Evolutionary conservation across 2,113 vertebrate species (phyloP).

Genomic region (Pteruthius melanotis): DNA sequence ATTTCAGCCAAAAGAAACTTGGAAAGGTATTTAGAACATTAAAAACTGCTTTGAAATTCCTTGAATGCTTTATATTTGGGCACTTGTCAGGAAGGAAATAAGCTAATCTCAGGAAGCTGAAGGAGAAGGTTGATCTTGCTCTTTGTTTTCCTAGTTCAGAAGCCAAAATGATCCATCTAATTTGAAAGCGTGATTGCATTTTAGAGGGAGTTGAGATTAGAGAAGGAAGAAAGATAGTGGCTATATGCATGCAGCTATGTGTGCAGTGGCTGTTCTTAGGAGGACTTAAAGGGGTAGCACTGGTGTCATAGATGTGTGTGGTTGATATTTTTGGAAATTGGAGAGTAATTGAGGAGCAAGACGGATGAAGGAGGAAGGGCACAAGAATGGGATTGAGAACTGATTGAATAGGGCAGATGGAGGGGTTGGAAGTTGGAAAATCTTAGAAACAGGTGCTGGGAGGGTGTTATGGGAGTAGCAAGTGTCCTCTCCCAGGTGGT

Average conservation of each 20-base stretch:
- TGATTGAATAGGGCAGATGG: not conserved
- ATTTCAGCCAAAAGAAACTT: not conserved
- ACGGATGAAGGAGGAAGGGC: not conserved
- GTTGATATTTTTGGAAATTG: not conserved
- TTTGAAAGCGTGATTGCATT: not conserved
- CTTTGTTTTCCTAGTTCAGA: not conserved
- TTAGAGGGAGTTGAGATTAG: not conserved
- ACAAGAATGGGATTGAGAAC: not conserved
- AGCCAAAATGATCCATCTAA: not conserved
- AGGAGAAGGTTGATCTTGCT: not conserved
- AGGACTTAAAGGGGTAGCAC: not conserved
- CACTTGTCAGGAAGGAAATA: not conserved
- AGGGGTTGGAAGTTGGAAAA: not conserved
- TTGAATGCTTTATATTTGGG: not conserved
- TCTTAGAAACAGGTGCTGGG: not conserved
- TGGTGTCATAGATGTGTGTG: not conserved
- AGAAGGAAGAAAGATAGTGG: not conserved
- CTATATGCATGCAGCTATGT: not conserved
- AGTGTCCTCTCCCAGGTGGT: not conserved
- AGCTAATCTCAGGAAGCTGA: not conserved
- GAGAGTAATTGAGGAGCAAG: not conserved
- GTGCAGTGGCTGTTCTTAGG: not conserved
- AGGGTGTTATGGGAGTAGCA: not conserved
- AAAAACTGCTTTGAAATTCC: not conserved
- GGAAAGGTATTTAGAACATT: not conserved